Conservation (phyloP, 2,113 vertebrate species). For the Microtus montanus region DNA sequence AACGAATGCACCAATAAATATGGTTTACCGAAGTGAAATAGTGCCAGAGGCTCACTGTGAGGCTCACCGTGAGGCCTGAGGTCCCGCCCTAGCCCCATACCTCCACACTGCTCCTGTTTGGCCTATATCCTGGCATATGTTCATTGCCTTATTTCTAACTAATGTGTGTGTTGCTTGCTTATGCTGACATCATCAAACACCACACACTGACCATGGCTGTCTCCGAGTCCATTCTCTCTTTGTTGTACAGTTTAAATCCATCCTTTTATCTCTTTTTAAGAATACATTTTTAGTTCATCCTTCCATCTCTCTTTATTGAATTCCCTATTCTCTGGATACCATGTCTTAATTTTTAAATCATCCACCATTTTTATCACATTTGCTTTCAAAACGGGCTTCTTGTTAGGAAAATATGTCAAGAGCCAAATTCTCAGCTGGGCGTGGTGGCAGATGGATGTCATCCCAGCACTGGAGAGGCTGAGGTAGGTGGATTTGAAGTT, state of each 20-base stretch:
- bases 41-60: not conserved
- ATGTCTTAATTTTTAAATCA: conserved; percentile 1
- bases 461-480: not conserved
- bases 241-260: not conserved
- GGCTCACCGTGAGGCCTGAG: not conserved
- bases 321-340: not conserved
- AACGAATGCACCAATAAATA: not conserved
- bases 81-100: not conserved
- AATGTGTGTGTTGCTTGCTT: not conserved
- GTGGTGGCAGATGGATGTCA: not conserved
- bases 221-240: not conserved
- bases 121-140: not conserved
- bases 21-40: not conserved
- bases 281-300: too few species aligned
- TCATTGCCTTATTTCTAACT: not conserved
- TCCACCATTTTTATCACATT: not conserved
- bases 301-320: not conserved
- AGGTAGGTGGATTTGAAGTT: not conserved
- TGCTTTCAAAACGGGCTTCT: conserved; percentile 5
- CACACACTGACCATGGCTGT: not conserved
- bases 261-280: not conserved
- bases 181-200: not conserved
- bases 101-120: not conserved
- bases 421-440: not conserved
- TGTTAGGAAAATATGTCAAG: not conserved